These are phyloP conservation scores for Trochalopteron elliotii DNA, from an alignment of 2,113 vertebrate genomes.

Conservation along the genomic window DNA sequence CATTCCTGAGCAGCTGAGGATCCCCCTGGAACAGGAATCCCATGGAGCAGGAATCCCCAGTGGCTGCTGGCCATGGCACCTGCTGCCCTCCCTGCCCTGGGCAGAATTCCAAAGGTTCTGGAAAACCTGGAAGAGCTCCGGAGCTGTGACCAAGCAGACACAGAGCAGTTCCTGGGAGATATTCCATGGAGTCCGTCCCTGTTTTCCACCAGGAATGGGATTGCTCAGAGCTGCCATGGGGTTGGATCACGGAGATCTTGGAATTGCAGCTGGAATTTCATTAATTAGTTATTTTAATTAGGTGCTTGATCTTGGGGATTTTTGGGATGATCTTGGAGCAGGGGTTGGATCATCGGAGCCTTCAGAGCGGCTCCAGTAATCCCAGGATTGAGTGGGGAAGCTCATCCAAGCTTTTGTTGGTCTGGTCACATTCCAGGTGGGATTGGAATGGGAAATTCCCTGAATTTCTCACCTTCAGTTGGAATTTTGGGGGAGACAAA, in stretches of 20 bases:
- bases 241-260: rapidly evolving
- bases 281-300: background rate
- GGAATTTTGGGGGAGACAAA: background rate
- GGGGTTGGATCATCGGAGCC: background rate
- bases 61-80: background rate
- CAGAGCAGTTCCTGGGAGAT: background rate
- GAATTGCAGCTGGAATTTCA: background rate
- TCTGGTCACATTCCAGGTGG: background rate
- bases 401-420: background rate
- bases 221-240: rapidly evolving
- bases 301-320: background rate
- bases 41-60: background rate
- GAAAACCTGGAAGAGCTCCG: background rate
- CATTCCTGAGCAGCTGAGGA: background rate
- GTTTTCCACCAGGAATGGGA: background rate
- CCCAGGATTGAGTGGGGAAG: background rate
- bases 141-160: background rate
- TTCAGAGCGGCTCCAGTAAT: background rate
- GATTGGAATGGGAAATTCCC: background rate
- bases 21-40: background rate
- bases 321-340: background rate
- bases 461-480: background rate
- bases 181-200: background rate
- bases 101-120: background rate
- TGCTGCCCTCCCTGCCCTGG: background rate